phyloP scores from a whole-genome alignment of 2,797 vertebrate genomes.

The Setipinna tenuifilis region DNA sequence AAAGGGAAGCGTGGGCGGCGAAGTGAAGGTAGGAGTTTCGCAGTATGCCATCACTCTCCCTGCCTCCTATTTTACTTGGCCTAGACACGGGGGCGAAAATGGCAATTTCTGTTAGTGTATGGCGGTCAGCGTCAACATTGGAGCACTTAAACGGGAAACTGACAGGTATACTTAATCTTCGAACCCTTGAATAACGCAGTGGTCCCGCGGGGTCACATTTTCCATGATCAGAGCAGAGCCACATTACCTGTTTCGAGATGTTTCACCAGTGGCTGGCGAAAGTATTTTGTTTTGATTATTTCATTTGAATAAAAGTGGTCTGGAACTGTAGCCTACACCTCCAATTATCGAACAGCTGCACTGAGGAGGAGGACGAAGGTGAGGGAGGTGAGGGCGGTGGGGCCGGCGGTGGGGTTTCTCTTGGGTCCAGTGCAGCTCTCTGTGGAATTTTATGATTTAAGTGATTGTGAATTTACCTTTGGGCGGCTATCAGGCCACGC shows the following conservation, averaged over 20 bases:
- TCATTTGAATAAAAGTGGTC: constrained; percentile 40
- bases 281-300: constrained; percentile 45
- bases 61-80: constrained; percentile 51
- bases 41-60: constrained; percentile 37
- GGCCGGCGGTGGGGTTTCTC: constrained; percentile 25
- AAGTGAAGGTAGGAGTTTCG: constrained; percentile 7
- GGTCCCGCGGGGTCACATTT: constrained; percentile 38
- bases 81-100: constrained; percentile 40
- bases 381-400: constrained; percentile 17
- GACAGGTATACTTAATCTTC: constrained; percentile 55
- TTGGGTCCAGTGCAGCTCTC: constrained; percentile 18
- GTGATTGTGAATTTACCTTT: constrained; percentile 19
- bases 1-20: constrained; percentile 8
- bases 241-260: constrained; percentile 39
- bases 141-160: constrained; percentile 45
- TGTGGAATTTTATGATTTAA: constrained; percentile 21
- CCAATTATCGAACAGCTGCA: constrained; percentile 39
- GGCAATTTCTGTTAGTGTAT: constrained; percentile 48
- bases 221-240: constrained; percentile 32
- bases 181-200: constrained; percentile 27
- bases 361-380: constrained; percentile 31
- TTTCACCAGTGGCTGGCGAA: constrained; percentile 39
- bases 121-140: constrained; percentile 48
- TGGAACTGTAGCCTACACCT: constrained; percentile 39
- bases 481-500: neutral